phyloP scores from a whole-genome alignment of 2,113 vertebrate species.

The Chaetodon trifascialis region DNA sequence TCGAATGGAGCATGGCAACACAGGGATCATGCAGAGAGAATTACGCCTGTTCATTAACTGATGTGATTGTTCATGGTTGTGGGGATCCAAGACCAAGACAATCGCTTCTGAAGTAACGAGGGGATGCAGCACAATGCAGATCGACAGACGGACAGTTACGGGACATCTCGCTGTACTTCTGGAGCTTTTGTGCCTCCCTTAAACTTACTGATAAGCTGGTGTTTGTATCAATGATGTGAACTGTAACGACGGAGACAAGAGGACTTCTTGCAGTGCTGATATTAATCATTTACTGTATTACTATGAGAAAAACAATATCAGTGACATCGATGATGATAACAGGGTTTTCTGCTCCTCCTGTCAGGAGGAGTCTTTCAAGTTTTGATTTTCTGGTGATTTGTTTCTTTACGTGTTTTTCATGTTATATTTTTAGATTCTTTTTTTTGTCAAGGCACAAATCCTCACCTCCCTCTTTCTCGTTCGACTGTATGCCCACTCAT shows the following conservation, averaged over 20 bases:
- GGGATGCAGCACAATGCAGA: slow-evolving; percentile 39
- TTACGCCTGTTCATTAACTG: slow-evolving; percentile 57
- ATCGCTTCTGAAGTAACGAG: slow-evolving; percentile 54
- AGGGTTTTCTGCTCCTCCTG: slow-evolving; percentile 82
- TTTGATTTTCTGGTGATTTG: slow-evolving; percentile 61
- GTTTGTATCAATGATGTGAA: slow-evolving; percentile 76
- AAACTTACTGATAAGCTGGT: slow-evolving; percentile 56
- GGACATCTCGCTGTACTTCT: slow-evolving; percentile 58
- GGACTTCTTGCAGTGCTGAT: slow-evolving; percentile 77
- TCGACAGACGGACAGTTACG: slow-evolving; percentile 32
- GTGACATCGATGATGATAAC: slow-evolving; percentile 84
- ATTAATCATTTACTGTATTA: slow-evolving; percentile 82
- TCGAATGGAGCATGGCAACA: slow-evolving; percentile 58
- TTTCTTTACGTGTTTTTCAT: slow-evolving; percentile 75
- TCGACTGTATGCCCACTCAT: slow-evolving; percentile 62
- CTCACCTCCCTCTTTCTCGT: slow-evolving; percentile 57
- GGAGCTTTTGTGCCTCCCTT: slow-evolving; percentile 75
- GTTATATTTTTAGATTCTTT: slow-evolving; percentile 70
- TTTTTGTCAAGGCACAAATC: slow-evolving; percentile 76
- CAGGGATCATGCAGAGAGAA: slow-evolving; percentile 49
- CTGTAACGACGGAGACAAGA: slow-evolving; percentile 55
- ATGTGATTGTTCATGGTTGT: slow-evolving; percentile 59
- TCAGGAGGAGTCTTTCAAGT: slow-evolving; percentile 60
- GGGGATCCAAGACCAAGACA: slow-evolving; percentile 68
- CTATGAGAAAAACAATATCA: slow-evolving; percentile 79